Evolutionary conservation across 2,113 vertebrate species (phyloP).

Genomic region (Python bivittatus): DNA sequence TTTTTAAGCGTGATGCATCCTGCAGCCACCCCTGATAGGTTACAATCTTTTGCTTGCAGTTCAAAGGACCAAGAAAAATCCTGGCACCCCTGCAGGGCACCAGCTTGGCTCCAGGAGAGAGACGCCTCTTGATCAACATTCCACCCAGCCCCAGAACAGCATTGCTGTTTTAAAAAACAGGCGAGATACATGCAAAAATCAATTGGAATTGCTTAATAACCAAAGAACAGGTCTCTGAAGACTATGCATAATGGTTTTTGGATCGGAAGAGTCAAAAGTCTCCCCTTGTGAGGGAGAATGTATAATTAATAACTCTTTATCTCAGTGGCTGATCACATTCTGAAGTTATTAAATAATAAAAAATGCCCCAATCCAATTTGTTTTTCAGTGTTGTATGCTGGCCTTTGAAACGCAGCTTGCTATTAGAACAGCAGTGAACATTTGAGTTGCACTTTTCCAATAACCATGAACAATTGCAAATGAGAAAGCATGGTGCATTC

Average conservation of each 20-base stretch:
- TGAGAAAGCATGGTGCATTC: background rate
- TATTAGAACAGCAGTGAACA: background rate
- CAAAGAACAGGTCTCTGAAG: background rate
- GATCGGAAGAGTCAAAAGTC: background rate
- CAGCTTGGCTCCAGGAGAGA: background rate
- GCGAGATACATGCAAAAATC: background rate
- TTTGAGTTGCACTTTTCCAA: background rate
- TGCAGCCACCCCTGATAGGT: background rate
- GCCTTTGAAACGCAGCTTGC: background rate
- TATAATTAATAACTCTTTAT: constrained; percentile 8
- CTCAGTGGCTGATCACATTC: background rate
- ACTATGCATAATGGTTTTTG: background rate
- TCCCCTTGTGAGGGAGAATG: background rate
- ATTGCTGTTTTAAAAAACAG: background rate
- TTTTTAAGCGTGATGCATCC: background rate
- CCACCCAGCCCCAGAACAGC: background rate
- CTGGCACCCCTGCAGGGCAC: background rate
- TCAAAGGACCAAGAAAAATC: background rate
- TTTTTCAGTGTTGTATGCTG: background rate
- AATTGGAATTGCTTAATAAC: background rate
- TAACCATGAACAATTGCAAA: background rate
- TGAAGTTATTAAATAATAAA: background rate
- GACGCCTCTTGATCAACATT: background rate
- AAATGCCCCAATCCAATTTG: constrained; percentile 5
- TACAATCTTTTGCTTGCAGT: background rate